A percentile compares a stretch with the other conserved stretches of the same genome.
phyloP scores from a whole-genome alignment of 2,113 vertebrate genomes.

The Corythaeola cristata region DNA sequence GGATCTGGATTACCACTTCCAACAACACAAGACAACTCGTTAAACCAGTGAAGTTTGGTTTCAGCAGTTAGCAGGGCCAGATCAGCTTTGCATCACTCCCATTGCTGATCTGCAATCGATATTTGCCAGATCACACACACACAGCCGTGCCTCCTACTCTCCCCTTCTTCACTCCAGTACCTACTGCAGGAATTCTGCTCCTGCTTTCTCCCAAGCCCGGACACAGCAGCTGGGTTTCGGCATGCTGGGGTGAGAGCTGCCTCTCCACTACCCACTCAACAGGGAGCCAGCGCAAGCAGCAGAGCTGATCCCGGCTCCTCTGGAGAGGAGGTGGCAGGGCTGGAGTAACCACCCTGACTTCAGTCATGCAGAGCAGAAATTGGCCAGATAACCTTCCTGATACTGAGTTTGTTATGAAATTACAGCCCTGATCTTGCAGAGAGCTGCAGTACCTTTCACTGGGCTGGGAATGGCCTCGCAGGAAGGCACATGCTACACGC shows the following conservation, averaged over 20 bases:
- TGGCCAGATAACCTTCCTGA: neutral
- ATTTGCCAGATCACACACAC: neutral
- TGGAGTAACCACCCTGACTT: neutral
- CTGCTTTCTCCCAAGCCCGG: neutral
- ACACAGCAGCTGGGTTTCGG: neutral
- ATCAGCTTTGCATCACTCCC: neutral
- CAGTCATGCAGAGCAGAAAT: neutral
- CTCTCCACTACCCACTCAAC: neutral
- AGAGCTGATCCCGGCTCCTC: neutral
- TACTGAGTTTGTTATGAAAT: neutral
- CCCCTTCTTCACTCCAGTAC: neutral
- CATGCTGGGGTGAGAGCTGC: neutral
- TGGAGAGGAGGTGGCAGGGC: neutral
- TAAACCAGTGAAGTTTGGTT: neutral
- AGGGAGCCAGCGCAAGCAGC: neutral
- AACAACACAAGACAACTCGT: neutral
- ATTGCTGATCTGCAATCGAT: neutral
- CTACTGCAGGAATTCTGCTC: neutral
- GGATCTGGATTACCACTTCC: neutral
- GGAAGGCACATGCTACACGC: neutral
- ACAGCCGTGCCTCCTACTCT: neutral
- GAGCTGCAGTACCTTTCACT: neutral
- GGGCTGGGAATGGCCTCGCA: neutral
- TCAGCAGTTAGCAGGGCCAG: neutral
- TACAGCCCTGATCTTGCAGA: neutral